Conservation (phyloP, 2,888 invertebrate genomes). For the Masnerella sp. region DNA sequence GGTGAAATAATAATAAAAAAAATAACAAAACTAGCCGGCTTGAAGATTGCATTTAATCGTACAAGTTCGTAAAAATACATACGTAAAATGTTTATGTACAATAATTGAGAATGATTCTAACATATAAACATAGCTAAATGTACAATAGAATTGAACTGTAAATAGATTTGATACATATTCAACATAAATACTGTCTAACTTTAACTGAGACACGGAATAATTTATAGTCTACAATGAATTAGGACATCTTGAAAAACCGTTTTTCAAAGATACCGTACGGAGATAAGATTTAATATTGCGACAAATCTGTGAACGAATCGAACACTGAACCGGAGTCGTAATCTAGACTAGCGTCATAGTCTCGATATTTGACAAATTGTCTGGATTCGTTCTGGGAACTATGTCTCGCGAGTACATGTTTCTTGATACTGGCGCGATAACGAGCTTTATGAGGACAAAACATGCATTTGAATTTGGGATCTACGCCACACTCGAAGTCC, state of each 20-base stretch:
- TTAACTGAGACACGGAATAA: no score
- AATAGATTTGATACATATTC: no score
- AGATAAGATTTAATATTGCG: no score
- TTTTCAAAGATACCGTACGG: no score
- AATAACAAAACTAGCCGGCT: conserved; percentile 26
- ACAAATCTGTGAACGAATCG: conserved; percentile 20
- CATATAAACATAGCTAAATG: no score
- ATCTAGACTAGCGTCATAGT: conserved; percentile 14
- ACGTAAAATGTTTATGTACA: no score
- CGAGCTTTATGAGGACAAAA: conserved; percentile 76
- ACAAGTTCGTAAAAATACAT: conserved; percentile 37
- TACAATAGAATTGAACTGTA: no score
- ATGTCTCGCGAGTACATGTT: conserved; percentile 72
- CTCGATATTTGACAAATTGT: conserved; percentile 29
- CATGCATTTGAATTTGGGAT: conserved; percentile 77
- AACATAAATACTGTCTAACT: no score
- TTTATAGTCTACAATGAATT: no score
- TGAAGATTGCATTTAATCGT: conserved; percentile 33
- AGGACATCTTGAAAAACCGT: no score
- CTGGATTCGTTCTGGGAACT: conserved; percentile 55
- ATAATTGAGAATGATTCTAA: no score
- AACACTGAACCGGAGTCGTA: conserved; percentile 16
- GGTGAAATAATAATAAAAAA: conserved; percentile 4
- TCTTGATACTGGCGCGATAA: conserved; percentile 73
- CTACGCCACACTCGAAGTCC: conserved; percentile 78